Evolutionary conservation across 2,113 vertebrate genomes (phyloP), one percentile per base, ranked within the genome.

Genomic region (Carassius carassius): DNA sequence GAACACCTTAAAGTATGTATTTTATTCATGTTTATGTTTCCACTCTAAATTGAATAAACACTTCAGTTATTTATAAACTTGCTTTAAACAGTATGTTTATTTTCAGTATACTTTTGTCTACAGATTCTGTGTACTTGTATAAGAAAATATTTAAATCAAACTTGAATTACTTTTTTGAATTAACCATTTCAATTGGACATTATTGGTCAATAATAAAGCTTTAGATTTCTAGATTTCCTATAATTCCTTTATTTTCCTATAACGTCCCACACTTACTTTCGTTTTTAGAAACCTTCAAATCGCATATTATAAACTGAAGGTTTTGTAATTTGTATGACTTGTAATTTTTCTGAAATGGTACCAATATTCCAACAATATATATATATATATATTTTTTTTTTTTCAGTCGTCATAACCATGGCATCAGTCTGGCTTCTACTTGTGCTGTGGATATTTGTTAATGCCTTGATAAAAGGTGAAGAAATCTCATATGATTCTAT

Each of bases 341-440:
- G 8, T 41, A 19, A 70, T 17, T 72, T n/a, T 37, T 72, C 69
- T 75, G 7, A 51, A 75, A 29, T 51, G 11, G 19, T 72, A 44
- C n/a, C 37, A n/a, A 12, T 0, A 41, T 79, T 63, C 41, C 1
- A 1, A 29, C 29, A 29, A 29, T 29, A 29, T 29, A 29, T 29
- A 29, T 29, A 29, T 29, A 29, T 29, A 29, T 29, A 29, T 29
- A 29, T 58, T 54, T 79, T 85, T 37, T 84, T 47, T 47, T 47
- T 47, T 85, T 86, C 90, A 95, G 94, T 89, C 90, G 80, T 84
- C 85, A 72, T 87, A 88, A 86, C 85, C 88, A 95, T 94, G 94
- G 88, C 86, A 75, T 88, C 86, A 32, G 83, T 85, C 32, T 90
- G 89, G 92, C 54, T 87, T 77, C 83, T 89, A 82, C 85, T 90